A percentile compares a stretch with the other conserved stretches of the same genome.
phyloP scores from a whole-genome alignment of 2,113 vertebrate species.

The Ramphastos sulfuratus region DNA sequence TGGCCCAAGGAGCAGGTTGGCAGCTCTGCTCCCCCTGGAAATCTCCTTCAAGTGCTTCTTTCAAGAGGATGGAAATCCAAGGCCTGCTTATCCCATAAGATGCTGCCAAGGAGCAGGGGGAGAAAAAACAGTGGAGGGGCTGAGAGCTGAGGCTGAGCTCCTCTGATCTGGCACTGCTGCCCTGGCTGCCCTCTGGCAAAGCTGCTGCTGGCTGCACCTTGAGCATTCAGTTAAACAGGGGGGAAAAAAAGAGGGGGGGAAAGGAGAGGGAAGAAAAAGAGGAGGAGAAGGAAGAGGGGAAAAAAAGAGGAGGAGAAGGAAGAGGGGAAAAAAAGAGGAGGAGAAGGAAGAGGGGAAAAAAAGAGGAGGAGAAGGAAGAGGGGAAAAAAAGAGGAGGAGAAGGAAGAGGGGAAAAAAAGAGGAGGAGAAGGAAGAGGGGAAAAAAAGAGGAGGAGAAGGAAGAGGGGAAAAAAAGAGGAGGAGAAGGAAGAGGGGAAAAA shows the following conservation, averaged over 20 bases:
- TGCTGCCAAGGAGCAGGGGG: not conserved
- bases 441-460: too few species aligned
- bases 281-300: too few species aligned
- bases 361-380: too few species aligned
- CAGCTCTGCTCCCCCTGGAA: not conserved
- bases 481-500: too few species aligned
- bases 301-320: too few species aligned
- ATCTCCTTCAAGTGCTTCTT: conserved; percentile 6
- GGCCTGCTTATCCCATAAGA: not conserved
- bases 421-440: too few species aligned
- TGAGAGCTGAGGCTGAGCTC: not conserved
- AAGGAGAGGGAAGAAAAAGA: too few species aligned
- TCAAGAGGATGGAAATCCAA: not conserved
- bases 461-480: too few species aligned
- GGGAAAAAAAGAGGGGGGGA: not conserved
- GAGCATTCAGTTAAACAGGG: not conserved
- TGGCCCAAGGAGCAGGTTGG: accelerated
- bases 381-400: too few species aligned
- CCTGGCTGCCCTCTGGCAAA: not conserved
- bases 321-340: too few species aligned
- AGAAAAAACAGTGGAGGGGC: not conserved
- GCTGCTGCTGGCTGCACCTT: not conserved
- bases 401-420: too few species aligned
- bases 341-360: too few species aligned
- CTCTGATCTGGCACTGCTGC: not conserved